phyloP scores from a whole-genome alignment of 2,888 invertebrate genomes.

The Dusona sp. region DNA sequence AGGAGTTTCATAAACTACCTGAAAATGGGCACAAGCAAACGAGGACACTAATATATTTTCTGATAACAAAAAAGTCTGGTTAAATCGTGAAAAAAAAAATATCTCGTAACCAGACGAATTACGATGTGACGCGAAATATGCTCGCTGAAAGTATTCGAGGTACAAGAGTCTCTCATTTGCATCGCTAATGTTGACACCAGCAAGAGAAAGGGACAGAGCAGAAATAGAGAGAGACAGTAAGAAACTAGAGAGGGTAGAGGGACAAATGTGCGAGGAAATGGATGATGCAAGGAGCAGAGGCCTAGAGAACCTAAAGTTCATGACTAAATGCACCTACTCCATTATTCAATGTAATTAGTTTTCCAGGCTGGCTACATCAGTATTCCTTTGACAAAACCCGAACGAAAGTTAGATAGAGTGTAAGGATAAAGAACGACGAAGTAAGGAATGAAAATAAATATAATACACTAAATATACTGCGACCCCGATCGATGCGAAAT shows the following conservation, averaged over 20 bases:
- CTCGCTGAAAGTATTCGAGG: constrained; percentile 26
- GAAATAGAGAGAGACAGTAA: background rate
- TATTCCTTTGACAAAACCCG: constrained; percentile 65
- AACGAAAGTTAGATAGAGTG: constrained; percentile 5
- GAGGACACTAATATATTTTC: constrained; percentile 15
- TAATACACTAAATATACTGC: no score
- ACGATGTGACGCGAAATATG: background rate
- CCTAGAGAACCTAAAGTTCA: constrained; percentile 30
- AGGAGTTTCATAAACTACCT: background rate
- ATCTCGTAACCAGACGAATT: constrained; percentile 1
- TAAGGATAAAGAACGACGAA: background rate
- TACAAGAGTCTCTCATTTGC: constrained; percentile 52
- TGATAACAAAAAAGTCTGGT: background rate
- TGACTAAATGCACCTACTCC: constrained; percentile 60
- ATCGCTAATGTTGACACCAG: constrained; percentile 39
- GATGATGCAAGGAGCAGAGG: constrained; percentile 20
- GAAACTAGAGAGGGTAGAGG: background rate
- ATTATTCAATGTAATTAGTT: constrained; percentile 70
- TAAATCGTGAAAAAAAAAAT: constrained; percentile 13
- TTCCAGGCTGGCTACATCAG: constrained; percentile 63
- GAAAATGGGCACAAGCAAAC: constrained; percentile 5
- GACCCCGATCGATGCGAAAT: no score
- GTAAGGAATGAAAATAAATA: constrained; percentile 25
- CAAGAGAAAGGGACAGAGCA: background rate
- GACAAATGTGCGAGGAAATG: constrained; percentile 1